Conservation (phyloP, 2,113 vertebrate species). For the Grantiella picta region DNA sequence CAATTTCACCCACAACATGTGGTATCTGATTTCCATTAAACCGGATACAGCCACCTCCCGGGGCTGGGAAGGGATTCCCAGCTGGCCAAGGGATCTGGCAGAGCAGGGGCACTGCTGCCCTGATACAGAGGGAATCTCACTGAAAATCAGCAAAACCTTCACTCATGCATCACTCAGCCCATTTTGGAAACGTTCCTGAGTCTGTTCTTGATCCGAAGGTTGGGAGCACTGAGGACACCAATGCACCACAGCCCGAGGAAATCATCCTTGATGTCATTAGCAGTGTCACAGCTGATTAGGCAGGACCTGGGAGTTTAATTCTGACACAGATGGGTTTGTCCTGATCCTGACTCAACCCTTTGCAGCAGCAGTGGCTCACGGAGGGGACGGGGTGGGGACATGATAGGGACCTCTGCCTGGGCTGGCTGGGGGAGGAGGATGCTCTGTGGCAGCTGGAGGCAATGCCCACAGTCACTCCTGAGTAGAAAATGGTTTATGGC, state of each 20-base stretch:
- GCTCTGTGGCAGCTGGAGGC: background rate
- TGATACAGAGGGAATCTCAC: background rate
- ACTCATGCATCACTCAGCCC: rapidly evolving
- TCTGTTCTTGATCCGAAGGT: background rate
- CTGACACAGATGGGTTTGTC: background rate
- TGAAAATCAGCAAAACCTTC: background rate
- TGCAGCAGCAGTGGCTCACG: background rate
- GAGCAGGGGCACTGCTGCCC: rapidly evolving
- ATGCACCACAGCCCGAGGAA: background rate
- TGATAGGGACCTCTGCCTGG: rapidly evolving
- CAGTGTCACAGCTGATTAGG: background rate
- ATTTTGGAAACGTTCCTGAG: rapidly evolving
- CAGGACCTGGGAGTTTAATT: background rate
- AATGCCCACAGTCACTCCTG: background rate
- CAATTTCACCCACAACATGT: rapidly evolving
- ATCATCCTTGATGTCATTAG: rapidly evolving
- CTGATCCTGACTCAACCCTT: background rate
- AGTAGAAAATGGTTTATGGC: rapidly evolving
- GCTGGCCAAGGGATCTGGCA: background rate
- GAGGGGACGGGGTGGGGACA: rapidly evolving
- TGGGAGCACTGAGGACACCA: background rate
- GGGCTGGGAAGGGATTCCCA: background rate
- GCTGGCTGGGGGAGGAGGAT: background rate
- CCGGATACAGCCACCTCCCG: background rate
- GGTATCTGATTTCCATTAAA: background rate